Percentiles rank a stretch among this genome's conserved stretches.
These are phyloP conservation scores for Falco concolor DNA, from an alignment of 2,797 vertebrate genomes.

Conservation along the genomic window DNA sequence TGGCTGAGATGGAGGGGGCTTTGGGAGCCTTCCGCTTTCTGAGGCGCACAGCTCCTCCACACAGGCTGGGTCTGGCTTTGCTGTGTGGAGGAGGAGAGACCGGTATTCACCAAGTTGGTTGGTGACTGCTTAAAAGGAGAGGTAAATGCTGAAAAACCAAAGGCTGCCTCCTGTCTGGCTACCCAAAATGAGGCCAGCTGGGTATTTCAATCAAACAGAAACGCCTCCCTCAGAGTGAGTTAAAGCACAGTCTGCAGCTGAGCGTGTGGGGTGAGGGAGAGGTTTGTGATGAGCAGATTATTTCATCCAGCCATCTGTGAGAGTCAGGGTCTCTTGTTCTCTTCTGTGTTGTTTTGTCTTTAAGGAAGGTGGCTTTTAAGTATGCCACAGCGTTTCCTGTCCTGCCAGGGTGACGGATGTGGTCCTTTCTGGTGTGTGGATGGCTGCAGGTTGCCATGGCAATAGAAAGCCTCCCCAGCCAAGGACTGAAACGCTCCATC, in stretches of 20 bases:
- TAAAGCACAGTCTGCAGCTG: neutral
- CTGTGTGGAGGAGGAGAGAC: neutral
- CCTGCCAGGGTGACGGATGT: constrained; percentile 36
- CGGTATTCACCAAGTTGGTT: neutral
- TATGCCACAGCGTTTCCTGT: constrained; percentile 58
- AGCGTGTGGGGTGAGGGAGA: rapidly evolving
- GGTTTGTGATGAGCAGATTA: neutral
- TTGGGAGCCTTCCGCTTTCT: neutral
- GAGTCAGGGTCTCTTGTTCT: neutral
- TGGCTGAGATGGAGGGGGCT: neutral
- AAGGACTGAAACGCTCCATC: constrained; percentile 41
- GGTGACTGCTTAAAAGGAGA: neutral
- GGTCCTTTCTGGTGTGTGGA: constrained; percentile 58
- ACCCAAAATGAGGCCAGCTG: neutral
- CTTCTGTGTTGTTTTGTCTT: neutral
- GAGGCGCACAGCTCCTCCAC: neutral
- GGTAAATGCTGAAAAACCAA: neutral
- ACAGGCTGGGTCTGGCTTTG: neutral
- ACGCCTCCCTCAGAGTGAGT: neutral
- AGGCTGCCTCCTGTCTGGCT: neutral
- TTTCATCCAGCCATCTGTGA: neutral
- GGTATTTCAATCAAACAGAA: neutral
- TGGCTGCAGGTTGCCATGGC: constrained; percentile 75
- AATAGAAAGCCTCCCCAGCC: constrained; percentile 61
- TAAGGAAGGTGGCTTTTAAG: constrained; percentile 55